Percentiles rank a stretch among this genome's conserved stretches.
phyloP scores from a whole-genome alignment of 1,140 invertebrate species.

The Monochamus saltuarius region DNA sequence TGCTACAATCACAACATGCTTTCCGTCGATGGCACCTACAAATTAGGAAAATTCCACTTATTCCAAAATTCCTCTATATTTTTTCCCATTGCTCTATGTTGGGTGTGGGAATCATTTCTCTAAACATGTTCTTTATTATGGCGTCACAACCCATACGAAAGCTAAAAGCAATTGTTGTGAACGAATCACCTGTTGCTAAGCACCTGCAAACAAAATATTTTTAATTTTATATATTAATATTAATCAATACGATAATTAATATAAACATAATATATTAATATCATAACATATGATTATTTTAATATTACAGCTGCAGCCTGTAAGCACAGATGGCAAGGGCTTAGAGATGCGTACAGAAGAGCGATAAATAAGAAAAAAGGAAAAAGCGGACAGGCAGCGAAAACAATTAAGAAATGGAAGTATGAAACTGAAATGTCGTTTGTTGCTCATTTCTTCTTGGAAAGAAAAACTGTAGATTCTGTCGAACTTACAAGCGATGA shows the following conservation, averaged over 20 bases:
- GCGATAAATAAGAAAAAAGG: conserved; percentile 23
- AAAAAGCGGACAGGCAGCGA: conserved; percentile 18
- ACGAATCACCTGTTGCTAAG: too few relatives aligned
- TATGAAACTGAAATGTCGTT: conserved; percentile 25
- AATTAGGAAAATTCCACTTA: conserved; percentile 29
- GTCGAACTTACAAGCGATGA: too few relatives aligned
- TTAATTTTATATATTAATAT: conserved; percentile 13
- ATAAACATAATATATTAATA: not conserved
- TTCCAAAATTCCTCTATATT: conserved; percentile 22
- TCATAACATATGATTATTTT: not conserved
- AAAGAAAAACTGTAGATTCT: conserved; percentile 17
- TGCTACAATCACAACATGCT: too few relatives aligned
- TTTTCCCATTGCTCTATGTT: conserved; percentile 22
- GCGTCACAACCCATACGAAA: conserved; percentile 22
- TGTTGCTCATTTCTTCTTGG: conserved; percentile 5
- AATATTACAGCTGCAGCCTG: conserved; percentile 18
- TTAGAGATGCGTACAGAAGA: conserved; percentile 22
- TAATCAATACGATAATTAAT: conserved; percentile 5
- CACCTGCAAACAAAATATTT: conserved; percentile 24
- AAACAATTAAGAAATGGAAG: conserved; percentile 25
- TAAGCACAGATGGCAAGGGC: conserved; percentile 21
- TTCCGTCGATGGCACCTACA: conserved; percentile 39
- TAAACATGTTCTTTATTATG: conserved; percentile 22
- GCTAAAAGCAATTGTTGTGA: conserved; percentile 16
- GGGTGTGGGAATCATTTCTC: conserved; percentile 10